Base-by-base conservation (phyloP, 2,113 vertebrate genomes). In the Stigmatopora argus region DNA sequence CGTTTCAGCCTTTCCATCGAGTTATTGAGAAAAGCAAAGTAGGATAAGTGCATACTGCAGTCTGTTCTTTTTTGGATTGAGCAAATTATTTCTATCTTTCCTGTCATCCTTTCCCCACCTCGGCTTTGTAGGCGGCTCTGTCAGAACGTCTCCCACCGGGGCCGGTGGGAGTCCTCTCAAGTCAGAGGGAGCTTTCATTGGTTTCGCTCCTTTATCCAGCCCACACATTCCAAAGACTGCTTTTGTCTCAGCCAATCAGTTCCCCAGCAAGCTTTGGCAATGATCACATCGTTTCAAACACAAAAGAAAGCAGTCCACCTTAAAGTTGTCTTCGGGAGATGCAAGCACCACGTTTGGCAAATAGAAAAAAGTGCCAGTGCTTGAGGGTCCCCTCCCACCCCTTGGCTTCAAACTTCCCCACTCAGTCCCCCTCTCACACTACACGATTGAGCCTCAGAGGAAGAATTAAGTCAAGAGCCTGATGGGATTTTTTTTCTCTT, bases 111-210 rank as follows among this genome's bases (percentile, higher is more conserved):
- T 56, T 70, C n/a, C 60, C 74, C 74, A 70, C 78, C 75, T 77
- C 62, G 55, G 70, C 71, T 84, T 85, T 78, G 71, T 72, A 71
- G 78, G 79, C 78, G 71, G 70, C 80, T 73, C 71, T 69, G 59
- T 75, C 70, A 67, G 62, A 78, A 70, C 71, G 71, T 78, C 78
- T 86, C 85, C 82, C 82, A 69, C 73, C 62, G 59, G 70, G 80
- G 73, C 73, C 73, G 65, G 81, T 83, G 78, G 78, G 85, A 85
- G 81, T 84, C 81, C 78, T 83, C 84, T 78, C 62, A 78, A 79
- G 68, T 58, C 23, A 72, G 63, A 80, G 74, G 60, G 62, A 76
- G 71, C 71, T 74, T 68, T 75, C 65, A 34, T 79, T 74, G 77
- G 71, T 79, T 81, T 78, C 70, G 60, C 60, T 52, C 58, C 49